Evolutionary conservation across 2,888 invertebrate genomes (phyloP).

Genomic region (Seira sanloemensis): DNA sequence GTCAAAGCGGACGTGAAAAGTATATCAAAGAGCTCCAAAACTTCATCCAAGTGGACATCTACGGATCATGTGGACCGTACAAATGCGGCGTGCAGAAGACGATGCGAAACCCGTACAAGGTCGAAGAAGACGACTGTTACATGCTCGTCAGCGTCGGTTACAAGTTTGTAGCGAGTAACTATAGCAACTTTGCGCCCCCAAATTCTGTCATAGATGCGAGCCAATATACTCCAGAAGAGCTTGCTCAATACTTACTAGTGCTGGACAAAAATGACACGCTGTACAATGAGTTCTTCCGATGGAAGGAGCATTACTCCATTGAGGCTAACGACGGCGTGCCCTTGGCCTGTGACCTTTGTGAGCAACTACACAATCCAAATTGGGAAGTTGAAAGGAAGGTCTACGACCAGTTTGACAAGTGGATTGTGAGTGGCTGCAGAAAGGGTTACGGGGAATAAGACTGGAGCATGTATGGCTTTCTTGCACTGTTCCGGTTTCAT

Average conservation of each 20-base stretch:
- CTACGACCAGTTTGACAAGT: conserved; percentile 69
- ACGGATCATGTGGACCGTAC: conserved; percentile 75
- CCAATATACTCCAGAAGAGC: conserved; percentile 68
- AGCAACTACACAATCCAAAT: conserved; percentile 68
- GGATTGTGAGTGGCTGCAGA: conserved; percentile 68
- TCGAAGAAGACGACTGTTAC: conserved; percentile 78
- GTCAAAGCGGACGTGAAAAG: conserved; percentile 74
- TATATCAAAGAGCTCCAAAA: conserved; percentile 74
- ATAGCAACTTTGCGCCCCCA: conserved; percentile 69
- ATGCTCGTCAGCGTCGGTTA: conserved; percentile 78
- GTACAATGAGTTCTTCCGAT: conserved; percentile 73
- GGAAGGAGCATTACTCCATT: conserved; percentile 69
- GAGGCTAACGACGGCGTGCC: conserved; percentile 70
- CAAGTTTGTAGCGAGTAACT: conserved; percentile 79
- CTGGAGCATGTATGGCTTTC: not conserved
- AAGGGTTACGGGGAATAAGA: conserved; percentile 50
- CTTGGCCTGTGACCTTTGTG: conserved; percentile 71
- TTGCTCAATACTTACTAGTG: conserved; percentile 71
- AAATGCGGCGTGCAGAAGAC: conserved; percentile 74
- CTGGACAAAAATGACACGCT: conserved; percentile 70
- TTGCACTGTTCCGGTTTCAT: not conserved
- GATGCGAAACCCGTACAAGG: conserved; percentile 72
- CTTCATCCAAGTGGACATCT: conserved; percentile 74
- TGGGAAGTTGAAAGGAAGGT: conserved; percentile 69
- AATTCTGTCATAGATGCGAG: conserved; percentile 70